Conservation (phyloP, 2,113 vertebrate species). For the Oreochromis tanganicae region DNA sequence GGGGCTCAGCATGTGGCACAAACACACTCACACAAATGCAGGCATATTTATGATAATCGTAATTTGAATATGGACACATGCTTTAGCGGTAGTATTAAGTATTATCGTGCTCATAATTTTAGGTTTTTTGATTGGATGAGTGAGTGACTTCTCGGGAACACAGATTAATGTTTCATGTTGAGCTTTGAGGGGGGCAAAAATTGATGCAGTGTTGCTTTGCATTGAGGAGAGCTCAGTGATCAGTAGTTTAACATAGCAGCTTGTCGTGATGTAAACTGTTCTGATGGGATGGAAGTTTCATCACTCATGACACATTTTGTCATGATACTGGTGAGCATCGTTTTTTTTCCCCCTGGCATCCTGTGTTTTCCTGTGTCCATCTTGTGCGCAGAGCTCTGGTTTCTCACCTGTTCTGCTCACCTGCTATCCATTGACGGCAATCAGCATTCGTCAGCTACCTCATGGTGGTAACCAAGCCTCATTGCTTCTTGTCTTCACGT, state of each 20-base stretch:
- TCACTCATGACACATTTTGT: neutral
- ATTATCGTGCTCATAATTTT: neutral
- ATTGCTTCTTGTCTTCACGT: neutral
- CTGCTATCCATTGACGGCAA: neutral
- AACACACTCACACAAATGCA: neutral
- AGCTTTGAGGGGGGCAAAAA: neutral
- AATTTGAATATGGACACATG: neutral
- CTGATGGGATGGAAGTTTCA: neutral
- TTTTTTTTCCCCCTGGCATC: neutral
- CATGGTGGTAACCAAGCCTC: neutral
- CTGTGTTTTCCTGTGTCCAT: neutral
- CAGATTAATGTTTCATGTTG: neutral
- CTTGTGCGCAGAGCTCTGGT: neutral
- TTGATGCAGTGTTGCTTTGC: neutral
- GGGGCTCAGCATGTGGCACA: neutral
- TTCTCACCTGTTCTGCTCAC: neutral
- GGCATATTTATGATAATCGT: neutral
- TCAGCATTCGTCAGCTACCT: fast-evolving
- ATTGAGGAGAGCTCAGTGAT: neutral
- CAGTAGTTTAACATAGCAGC: neutral
- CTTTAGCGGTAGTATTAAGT: neutral
- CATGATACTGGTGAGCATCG: neutral
- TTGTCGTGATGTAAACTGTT: neutral
- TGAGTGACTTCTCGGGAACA: neutral
- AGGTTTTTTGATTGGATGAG: neutral